A percentile compares a stretch with the other conserved stretches of the same genome.
phyloP scores from a whole-genome alignment of 2,797 vertebrate genomes.

The Acanthurus tractus region DNA sequence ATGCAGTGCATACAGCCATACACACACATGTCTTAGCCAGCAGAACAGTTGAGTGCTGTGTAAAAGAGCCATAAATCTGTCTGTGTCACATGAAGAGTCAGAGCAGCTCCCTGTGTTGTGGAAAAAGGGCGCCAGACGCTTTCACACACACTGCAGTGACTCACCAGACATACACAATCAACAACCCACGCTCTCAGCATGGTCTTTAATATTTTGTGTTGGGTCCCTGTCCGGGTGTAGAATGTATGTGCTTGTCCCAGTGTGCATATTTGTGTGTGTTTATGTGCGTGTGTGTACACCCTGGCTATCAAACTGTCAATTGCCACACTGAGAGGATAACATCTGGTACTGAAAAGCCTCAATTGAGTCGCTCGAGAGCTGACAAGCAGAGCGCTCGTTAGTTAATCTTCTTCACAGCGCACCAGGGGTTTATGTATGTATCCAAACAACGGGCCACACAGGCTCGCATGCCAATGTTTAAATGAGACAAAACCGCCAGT shows the following conservation, averaged over 20 bases:
- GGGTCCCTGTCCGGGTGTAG: slow-evolving; percentile 27
- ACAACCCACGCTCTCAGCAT: slow-evolving; percentile 38
- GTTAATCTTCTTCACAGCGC: slow-evolving; percentile 49
- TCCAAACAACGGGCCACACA: slow-evolving; percentile 57
- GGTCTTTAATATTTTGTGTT: slow-evolving; percentile 37
- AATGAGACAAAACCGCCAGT: slow-evolving; percentile 47
- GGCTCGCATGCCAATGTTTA: slow-evolving; percentile 40
- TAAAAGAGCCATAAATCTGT: slow-evolving; percentile 72
- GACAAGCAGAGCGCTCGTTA: slow-evolving; percentile 28
- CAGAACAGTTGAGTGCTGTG: slow-evolving; percentile 46
- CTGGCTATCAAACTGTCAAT: slow-evolving; percentile 36
- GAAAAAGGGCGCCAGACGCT: slow-evolving; percentile 65
- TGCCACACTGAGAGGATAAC: slow-evolving; percentile 33
- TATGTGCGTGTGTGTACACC: neutral
- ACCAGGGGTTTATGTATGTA: slow-evolving; percentile 31
- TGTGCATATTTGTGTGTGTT: neutral
- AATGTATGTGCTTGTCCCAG: neutral
- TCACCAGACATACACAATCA: slow-evolving; percentile 39
- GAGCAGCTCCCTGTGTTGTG: slow-evolving; percentile 67
- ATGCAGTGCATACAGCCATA: neutral
- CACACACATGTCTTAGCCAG: slow-evolving; percentile 32
- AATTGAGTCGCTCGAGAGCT: slow-evolving; percentile 29
- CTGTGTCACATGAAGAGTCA: slow-evolving; percentile 66
- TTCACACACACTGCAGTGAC: slow-evolving; percentile 44
- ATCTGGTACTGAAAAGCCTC: slow-evolving; percentile 30